phyloP scores from a whole-genome alignment of 2,113 vertebrate species.

The Vulpes lagopus region DNA sequence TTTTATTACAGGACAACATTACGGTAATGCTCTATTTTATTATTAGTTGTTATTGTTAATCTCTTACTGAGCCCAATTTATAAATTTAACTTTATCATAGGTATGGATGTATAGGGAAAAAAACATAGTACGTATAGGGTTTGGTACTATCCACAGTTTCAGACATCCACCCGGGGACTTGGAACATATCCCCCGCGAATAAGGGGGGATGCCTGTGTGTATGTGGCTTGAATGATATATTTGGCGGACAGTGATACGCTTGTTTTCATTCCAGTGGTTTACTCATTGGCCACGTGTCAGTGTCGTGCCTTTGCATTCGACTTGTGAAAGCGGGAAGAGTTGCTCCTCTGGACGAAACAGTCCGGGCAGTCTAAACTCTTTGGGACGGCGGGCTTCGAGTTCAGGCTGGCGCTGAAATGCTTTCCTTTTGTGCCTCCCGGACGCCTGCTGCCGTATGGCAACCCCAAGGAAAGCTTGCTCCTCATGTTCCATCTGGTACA shows the following conservation, averaged over 20 bases:
- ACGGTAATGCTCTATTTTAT: not conserved
- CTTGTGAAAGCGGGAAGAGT: not conserved
- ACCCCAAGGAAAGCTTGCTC: not conserved
- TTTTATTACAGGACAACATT: not conserved
- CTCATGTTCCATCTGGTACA: not conserved
- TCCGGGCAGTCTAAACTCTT: not conserved
- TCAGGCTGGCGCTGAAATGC: not conserved
- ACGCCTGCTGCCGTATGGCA: rapidly evolving
- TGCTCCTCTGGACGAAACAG: not conserved
- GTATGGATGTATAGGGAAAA: not conserved
- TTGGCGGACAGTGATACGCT: not conserved
- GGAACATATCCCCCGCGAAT: not conserved
- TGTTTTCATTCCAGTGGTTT: not conserved
- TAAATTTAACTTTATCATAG: not conserved
- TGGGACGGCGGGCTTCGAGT: not conserved
- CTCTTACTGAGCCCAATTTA: not conserved
- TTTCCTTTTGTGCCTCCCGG: not conserved
- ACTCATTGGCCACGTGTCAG: not conserved
- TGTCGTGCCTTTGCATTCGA: not conserved
- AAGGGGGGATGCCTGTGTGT: not conserved
- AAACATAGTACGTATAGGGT: not conserved
- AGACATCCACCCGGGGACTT: not conserved
- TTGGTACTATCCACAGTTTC: not conserved
- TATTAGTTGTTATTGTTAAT: not conserved
- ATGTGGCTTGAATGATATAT: too few species aligned